A percentile compares a stretch with the other conserved stretches of the same genome.
Conservation (phyloP, 2,888 invertebrate species). For the Caenorhabditis imperialis region DNA sequence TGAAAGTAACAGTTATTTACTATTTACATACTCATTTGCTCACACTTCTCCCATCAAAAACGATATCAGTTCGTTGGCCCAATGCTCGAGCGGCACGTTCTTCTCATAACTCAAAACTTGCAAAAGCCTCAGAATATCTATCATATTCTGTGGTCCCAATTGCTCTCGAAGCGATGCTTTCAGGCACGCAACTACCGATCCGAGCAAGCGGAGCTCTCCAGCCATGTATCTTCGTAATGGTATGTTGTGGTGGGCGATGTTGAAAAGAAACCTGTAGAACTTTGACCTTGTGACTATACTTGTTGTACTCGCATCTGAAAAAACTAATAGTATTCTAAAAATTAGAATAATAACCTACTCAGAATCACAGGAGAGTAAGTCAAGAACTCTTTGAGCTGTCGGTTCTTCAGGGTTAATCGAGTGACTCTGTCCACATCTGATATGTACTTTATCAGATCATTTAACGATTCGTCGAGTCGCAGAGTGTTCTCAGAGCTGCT, state of each 20-base stretch:
- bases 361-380: constrained; percentile 54
- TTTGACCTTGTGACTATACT: constrained; percentile 59
- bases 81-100: constrained; percentile 61
- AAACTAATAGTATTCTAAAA: constrained; percentile 6
- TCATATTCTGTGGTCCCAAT: constrained; percentile 73
- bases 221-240: constrained; percentile 66
- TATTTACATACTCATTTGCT: constrained; percentile 21
- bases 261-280: constrained; percentile 64
- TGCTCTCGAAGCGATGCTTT: constrained; percentile 66
- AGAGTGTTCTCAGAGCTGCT: constrained; percentile 55
- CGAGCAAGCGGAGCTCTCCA: constrained; percentile 63
- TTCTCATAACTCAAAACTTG: constrained; percentile 73
- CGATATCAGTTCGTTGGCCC: constrained; percentile 68
- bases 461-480: constrained; percentile 60
- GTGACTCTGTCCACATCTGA: constrained; percentile 55
- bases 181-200: constrained; percentile 65
- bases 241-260: constrained; percentile 67
- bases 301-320: constrained; percentile 52
- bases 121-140: constrained; percentile 70
- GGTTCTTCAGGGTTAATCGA: constrained; percentile 48
- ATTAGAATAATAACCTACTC: constrained; percentile 8
- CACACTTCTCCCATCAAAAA: constrained; percentile 71
- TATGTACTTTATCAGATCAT: constrained; percentile 48
- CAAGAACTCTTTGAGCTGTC: constrained; percentile 53
- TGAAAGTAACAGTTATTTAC: constrained; percentile 4